Conservation (phyloP, 1,140 invertebrate genomes). For the Bactericera cockerelli region DNA sequence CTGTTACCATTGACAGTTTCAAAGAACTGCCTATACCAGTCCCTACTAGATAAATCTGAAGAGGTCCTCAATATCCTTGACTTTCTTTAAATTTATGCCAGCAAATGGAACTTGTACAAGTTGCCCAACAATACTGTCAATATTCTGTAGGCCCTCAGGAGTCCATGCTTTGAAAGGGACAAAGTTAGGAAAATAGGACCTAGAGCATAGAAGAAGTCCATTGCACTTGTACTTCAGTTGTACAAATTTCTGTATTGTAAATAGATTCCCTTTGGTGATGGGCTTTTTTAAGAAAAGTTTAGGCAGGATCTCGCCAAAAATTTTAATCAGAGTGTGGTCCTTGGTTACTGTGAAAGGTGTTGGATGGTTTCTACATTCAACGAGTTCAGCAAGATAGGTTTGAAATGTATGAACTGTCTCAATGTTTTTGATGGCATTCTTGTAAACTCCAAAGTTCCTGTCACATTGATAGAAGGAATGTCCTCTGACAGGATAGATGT, state of each 20-base stretch:
- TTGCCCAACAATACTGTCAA: too few species aligned
- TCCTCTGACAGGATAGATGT: conserved; percentile 17
- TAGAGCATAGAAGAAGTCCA: not conserved
- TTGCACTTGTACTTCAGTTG: not conserved
- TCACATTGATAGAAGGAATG: conserved; percentile 20
- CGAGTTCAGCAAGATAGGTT: not conserved
- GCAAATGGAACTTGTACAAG: too few species aligned
- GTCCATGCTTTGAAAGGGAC: not conserved
- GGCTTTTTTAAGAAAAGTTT: not conserved
- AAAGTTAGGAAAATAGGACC: not conserved
- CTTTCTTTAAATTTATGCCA: too few species aligned
- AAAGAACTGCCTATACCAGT: too few species aligned
- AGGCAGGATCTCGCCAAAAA: not conserved
- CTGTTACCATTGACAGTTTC: too few species aligned
- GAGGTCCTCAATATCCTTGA: too few species aligned
- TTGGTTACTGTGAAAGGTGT: not conserved
- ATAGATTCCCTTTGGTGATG: not conserved
- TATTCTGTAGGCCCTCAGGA: too few species aligned
- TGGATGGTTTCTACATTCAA: not conserved
- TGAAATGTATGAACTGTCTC: conserved; percentile 9
- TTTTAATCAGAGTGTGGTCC: not conserved
- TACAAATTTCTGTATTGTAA: not conserved
- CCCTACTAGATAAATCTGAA: too few species aligned
- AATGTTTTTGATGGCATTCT: conserved; percentile 12
- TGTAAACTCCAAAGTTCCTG: conserved; percentile 19